A percentile compares a stretch with the other conserved stretches of the same genome.
phyloP scores from a whole-genome alignment of 2,797 vertebrate genomes.

The Cynopterus sphinx region DNA sequence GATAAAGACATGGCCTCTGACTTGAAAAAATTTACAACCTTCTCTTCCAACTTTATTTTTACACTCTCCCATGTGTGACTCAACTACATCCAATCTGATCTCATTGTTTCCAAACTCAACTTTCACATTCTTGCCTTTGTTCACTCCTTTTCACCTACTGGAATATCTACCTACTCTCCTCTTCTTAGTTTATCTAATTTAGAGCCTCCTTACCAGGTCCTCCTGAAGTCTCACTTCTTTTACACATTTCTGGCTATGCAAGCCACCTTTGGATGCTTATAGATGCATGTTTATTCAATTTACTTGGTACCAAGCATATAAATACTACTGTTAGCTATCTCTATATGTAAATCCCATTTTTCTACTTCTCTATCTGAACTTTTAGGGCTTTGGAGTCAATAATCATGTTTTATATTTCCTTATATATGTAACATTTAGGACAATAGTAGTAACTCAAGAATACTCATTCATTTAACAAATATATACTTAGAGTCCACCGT shows the following conservation, averaged over 20 bases:
- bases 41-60: constrained; percentile 16
- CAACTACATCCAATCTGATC: neutral
- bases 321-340: neutral
- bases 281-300: neutral
- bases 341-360: neutral
- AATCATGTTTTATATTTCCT: constrained; percentile 26
- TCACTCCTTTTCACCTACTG: neutral
- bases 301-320: neutral
- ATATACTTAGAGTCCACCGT: neutral
- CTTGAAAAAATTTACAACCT: constrained; percentile 21
- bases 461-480: constrained; percentile 32
- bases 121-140: neutral
- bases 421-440: constrained; percentile 39
- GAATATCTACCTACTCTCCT: neutral
- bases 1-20: neutral
- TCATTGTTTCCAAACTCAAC: neutral
- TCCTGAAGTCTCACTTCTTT: neutral
- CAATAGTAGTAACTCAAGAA: constrained; percentile 14
- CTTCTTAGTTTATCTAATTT: neutral
- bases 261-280: neutral
- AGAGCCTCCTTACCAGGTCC: neutral
- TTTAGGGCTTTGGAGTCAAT: neutral
- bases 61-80: neutral
- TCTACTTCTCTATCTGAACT: constrained; percentile 13
- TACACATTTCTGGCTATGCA: neutral